A percentile compares a stretch with the other conserved stretches of the same genome.
phyloP scores from a whole-genome alignment of 2,888 invertebrate species.

The Congeria kusceri region DNA sequence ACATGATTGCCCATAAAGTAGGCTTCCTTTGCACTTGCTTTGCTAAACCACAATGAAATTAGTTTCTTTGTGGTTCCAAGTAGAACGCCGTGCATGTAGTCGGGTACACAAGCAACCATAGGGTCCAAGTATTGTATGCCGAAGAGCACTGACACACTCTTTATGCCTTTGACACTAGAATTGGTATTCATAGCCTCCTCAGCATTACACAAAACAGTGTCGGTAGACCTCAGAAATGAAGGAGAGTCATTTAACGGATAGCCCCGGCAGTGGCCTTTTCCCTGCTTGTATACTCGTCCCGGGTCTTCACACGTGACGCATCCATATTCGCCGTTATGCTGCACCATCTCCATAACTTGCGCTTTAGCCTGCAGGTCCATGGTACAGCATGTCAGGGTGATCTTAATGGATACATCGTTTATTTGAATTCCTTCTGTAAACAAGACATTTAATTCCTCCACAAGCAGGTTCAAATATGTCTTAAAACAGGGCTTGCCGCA shows the following conservation, averaged over 20 bases:
- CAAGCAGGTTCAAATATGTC: slow-evolving; percentile 34
- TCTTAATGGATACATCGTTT: slow-evolving; percentile 7
- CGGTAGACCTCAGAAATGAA: not conserved
- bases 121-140: slow-evolving; percentile 5
- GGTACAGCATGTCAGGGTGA: slow-evolving; percentile 24
- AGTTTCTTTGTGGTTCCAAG: slow-evolving; percentile 26
- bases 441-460: slow-evolving; percentile 32
- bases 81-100: slow-evolving; percentile 33
- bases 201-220: slow-evolving; percentile 13
- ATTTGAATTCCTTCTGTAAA: not conserved
- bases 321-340: slow-evolving; percentile 47
- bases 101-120: slow-evolving; percentile 7
- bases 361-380: slow-evolving; percentile 53
- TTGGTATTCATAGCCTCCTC: not conserved
- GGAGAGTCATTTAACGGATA: slow-evolving; percentile 16
- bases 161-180: not conserved
- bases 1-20: slow-evolving; percentile 28
- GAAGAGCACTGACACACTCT: slow-evolving; percentile 7
- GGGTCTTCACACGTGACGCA: slow-evolving; percentile 38
- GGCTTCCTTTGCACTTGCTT: slow-evolving; percentile 7
- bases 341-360: slow-evolving; percentile 40
- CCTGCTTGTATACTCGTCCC: slow-evolving; percentile 22
- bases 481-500: slow-evolving; percentile 39
- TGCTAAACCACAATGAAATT: slow-evolving; percentile 16
- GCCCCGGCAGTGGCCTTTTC: slow-evolving; percentile 32